Conservation (phyloP, 2,888 invertebrate genomes). For the Phortica magna region DNA sequence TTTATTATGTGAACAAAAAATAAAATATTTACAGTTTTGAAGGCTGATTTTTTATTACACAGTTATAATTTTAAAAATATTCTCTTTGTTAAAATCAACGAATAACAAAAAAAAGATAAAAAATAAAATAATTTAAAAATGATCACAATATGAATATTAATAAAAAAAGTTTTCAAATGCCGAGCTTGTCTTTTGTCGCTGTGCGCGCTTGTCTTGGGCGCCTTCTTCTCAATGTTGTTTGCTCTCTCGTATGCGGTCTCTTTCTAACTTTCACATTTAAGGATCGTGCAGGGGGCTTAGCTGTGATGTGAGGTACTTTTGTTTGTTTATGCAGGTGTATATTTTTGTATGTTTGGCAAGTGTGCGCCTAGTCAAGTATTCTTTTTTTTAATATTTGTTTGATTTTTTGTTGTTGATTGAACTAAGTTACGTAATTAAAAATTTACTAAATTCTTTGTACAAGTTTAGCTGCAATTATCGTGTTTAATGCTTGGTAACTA, state of each 20-base stretch:
- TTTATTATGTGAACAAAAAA: neutral
- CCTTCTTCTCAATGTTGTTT: too few species aligned
- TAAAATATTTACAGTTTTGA: neutral
- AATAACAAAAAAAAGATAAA: neutral
- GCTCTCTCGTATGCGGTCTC: too few species aligned
- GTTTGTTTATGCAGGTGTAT: neutral
- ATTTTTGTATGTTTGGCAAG: too few species aligned
- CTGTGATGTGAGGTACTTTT: neutral
- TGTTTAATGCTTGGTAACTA: conserved; percentile 49
- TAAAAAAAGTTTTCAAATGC: neutral
- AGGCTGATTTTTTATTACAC: neutral
- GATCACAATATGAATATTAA: neutral
- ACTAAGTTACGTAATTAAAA: conserved; percentile 59
- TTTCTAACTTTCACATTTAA: too few species aligned
- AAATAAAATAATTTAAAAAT: neutral
- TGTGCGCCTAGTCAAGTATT: too few species aligned
- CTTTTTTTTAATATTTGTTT: neutral
- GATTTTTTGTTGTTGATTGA: conserved; percentile 10
- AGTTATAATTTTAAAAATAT: neutral
- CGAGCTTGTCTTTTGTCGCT: neutral
- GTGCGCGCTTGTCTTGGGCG: too few species aligned
- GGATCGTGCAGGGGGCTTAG: neutral
- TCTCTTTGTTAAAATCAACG: neutral
- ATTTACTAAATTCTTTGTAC: conserved; percentile 65
- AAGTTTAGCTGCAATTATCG: conserved; percentile 50